A percentile compares a stretch with the other conserved stretches of the same genome.
These are phyloP conservation scores for Augochlora pura DNA, from an alignment of 1,140 invertebrate species.

Conservation along the genomic window DNA sequence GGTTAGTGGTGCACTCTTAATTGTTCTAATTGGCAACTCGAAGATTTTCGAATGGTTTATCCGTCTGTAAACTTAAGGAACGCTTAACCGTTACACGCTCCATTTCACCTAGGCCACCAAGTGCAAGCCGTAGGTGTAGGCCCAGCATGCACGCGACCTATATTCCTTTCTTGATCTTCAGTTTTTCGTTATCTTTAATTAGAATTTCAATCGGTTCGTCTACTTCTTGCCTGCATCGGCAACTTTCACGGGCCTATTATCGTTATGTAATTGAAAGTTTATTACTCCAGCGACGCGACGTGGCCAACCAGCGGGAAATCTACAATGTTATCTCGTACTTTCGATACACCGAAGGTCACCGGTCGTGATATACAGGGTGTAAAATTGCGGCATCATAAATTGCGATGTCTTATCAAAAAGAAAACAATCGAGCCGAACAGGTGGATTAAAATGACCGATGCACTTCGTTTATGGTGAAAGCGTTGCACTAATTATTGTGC, in stretches of 20 bases:
- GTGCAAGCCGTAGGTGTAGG: not conserved
- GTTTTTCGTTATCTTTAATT: not conserved
- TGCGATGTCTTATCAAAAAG: not conserved
- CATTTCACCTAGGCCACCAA: not conserved
- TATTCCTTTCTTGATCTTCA: slow-evolving; percentile 8
- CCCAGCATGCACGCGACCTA: not conserved
- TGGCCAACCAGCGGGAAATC: not conserved
- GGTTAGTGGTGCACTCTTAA: no score
- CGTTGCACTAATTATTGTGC: no score
- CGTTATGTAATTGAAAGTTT: not conserved
- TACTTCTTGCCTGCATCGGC: not conserved
- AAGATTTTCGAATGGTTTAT: no score
- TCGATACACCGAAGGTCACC: slow-evolving; percentile 39
- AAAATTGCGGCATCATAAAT: not conserved
- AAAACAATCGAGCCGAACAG: not conserved
- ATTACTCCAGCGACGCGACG: not conserved
- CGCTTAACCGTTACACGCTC: slow-evolving; percentile 1
- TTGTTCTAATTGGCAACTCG: no score
- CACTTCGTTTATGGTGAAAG: no score
- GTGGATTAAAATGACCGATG: not conserved
- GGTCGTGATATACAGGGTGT: not conserved
- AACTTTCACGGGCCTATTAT: not conserved
- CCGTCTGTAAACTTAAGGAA: not conserved
- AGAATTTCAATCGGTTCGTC: not conserved
- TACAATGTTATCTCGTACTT: slow-evolving; percentile 4